Conservation (phyloP, 2,888 invertebrate genomes). For the Plebejus melissa region DNA sequence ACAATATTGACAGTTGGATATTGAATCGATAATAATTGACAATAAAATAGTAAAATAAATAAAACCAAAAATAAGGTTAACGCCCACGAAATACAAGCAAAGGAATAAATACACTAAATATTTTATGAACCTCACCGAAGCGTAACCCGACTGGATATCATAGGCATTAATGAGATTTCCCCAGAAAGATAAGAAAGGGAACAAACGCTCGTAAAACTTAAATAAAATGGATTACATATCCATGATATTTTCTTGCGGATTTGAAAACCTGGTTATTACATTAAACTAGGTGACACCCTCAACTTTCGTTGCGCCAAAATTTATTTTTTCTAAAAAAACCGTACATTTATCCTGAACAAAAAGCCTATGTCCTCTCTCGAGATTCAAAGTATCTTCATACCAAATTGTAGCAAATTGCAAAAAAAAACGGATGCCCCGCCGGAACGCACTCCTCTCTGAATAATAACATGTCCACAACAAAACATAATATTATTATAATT, state of each 20-base stretch:
- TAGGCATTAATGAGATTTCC: conserved; percentile 18
- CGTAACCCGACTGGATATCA: background rate
- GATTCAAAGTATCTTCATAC: too few species aligned
- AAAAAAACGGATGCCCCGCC: too few species aligned
- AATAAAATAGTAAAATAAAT: background rate
- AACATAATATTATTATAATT: too few species aligned
- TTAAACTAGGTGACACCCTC: too few species aligned
- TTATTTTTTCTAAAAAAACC: too few species aligned
- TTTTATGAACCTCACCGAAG: conserved; percentile 2
- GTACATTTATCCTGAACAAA: too few species aligned
- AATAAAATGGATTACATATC: conserved; percentile 1
- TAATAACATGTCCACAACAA: too few species aligned
- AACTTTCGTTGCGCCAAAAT: too few species aligned
- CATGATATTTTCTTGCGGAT: background rate
- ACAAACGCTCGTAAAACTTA: conserved; percentile 18
- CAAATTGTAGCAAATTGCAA: too few species aligned
- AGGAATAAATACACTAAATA: background rate
- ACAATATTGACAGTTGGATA: too few species aligned
- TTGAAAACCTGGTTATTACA: background rate
- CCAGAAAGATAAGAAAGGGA: conserved; percentile 2
- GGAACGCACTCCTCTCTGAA: too few species aligned
- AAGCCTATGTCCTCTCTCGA: too few species aligned
- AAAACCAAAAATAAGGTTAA: background rate
- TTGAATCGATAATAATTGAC: background rate
- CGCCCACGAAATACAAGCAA: background rate